Conservation (phyloP, 2,113 vertebrate genomes). For the Tichodroma muraria region DNA sequence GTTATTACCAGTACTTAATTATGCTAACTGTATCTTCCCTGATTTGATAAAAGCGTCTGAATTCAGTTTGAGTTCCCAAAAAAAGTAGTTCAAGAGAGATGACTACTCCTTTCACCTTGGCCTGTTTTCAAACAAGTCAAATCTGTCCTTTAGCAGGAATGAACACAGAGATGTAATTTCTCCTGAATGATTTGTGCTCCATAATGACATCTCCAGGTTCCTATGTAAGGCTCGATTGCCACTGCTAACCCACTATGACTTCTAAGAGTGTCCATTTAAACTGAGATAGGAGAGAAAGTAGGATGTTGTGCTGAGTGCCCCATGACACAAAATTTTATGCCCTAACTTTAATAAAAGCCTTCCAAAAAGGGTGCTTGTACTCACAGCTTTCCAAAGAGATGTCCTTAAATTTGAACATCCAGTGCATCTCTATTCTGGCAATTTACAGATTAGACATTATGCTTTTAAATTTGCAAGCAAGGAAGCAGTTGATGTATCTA, state of each 20-base stretch:
- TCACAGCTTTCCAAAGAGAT: background rate
- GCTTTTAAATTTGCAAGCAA: background rate
- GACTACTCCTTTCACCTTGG: background rate
- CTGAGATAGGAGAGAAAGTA: background rate
- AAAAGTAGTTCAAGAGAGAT: background rate
- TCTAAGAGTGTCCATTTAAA: background rate
- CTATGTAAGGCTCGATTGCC: background rate
- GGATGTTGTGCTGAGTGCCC: background rate
- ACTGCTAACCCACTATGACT: background rate
- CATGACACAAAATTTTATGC: background rate
- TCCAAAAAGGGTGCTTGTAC: background rate
- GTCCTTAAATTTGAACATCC: background rate
- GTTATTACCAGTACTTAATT: background rate
- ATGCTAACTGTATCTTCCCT: background rate
- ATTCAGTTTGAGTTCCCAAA: background rate
- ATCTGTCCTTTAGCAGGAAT: background rate
- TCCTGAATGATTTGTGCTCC: background rate
- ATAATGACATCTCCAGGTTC: background rate
- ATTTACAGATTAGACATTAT: background rate
- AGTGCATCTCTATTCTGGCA: background rate
- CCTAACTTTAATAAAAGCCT: background rate
- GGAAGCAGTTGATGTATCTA: background rate
- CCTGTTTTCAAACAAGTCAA: background rate
- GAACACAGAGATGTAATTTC: background rate
- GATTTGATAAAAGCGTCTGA: background rate